Conservation (phyloP, 2,888 invertebrate genomes). For the Athalia rosae region DNA sequence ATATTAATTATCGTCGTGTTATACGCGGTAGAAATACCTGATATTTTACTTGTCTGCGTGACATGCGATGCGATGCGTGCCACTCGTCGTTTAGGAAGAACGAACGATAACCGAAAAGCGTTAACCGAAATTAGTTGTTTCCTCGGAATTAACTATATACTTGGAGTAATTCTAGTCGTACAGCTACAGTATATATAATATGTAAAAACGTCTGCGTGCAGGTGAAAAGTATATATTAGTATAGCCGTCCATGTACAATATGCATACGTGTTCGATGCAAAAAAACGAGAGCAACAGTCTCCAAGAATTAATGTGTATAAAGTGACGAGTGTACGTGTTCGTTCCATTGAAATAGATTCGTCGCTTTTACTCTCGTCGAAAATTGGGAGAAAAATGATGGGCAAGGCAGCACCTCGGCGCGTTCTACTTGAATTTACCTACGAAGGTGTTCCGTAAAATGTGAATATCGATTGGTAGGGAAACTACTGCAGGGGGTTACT, state of each 20-base stretch:
- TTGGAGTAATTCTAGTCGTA: not conserved
- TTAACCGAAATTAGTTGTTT: not conserved
- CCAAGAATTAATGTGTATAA: too few relatives aligned
- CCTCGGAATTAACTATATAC: not conserved
- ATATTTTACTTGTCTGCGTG: not conserved
- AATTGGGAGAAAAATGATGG: too few relatives aligned
- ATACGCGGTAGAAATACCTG: too few relatives aligned
- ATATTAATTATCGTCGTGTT: too few relatives aligned
- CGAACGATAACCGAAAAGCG: conserved; percentile 12
- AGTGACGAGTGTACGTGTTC: too few relatives aligned
- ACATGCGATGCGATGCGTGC: conserved; percentile 12
- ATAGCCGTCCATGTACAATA: not conserved
- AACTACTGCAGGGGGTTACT: conserved; percentile 60
- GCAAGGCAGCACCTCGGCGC: too few relatives aligned
- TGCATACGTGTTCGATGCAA: not conserved
- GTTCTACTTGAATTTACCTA: not conserved
- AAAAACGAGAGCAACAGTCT: not conserved
- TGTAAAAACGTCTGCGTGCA: not conserved
- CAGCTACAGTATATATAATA: not conserved
- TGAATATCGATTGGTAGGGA: conserved; percentile 66
- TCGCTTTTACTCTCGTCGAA: too few relatives aligned
- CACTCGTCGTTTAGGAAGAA: conserved; percentile 22
- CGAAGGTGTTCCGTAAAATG: conserved; percentile 30
- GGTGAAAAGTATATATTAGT: not conserved
- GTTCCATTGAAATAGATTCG: too few relatives aligned